Percentiles rank a stretch among this genome's conserved stretches.
phyloP scores from a whole-genome alignment of 1,140 invertebrate genomes.

The Saxidomus purpurata region DNA sequence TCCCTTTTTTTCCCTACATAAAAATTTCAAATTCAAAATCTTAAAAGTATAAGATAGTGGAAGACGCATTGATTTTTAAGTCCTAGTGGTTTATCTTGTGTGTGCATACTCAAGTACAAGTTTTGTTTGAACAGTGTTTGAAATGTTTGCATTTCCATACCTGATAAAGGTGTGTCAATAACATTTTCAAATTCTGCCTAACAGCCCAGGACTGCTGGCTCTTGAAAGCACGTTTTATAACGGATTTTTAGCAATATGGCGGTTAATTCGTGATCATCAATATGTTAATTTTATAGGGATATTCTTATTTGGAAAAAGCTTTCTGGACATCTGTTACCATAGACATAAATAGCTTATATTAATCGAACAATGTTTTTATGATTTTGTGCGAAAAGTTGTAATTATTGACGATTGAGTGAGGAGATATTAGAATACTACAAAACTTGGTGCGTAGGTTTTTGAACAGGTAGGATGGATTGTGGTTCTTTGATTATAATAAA shows the following conservation, averaged over 20 bases:
- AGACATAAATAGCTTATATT: not conserved
- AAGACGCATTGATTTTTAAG: slow-evolving; percentile 41
- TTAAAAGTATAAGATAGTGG: slow-evolving; percentile 23
- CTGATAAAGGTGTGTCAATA: slow-evolving; percentile 55
- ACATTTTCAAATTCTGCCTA: slow-evolving; percentile 48
- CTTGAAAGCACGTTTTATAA: slow-evolving; percentile 1
- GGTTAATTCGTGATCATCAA: not conserved
- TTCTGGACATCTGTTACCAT: slow-evolving; percentile 23
- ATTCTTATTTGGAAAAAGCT: not conserved
- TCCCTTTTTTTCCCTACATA: not conserved
- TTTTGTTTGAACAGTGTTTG: slow-evolving; percentile 56
- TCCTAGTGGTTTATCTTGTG: slow-evolving; percentile 19
- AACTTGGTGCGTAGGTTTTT: not conserved
- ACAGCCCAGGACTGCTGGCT: slow-evolving; percentile 5
- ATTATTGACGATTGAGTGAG: not conserved
- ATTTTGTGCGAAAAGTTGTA: not conserved
- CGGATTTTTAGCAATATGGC: slow-evolving; percentile 11
- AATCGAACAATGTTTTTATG: not conserved
- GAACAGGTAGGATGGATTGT: no score
- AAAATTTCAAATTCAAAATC: not conserved
- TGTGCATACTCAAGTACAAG: slow-evolving; percentile 37
- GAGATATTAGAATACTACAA: not conserved
- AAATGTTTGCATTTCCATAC: slow-evolving; percentile 55
- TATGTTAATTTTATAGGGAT: not conserved
- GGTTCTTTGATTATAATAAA: no score